Evolutionary conservation across 2,888 invertebrate species (phyloP).

Genomic region (Morinoia aosen): DNA sequence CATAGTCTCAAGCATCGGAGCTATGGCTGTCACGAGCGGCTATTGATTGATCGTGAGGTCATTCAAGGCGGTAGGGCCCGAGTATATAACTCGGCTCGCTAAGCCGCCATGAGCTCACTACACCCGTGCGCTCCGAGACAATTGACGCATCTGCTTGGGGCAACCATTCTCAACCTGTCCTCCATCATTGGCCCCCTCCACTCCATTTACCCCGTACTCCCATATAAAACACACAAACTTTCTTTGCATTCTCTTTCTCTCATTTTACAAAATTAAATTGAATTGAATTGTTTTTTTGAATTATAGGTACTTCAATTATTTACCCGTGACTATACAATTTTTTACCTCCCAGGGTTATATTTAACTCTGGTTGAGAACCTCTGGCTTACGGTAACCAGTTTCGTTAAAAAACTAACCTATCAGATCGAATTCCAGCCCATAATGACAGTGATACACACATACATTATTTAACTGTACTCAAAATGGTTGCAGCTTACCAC

Average conservation of each 20-base stretch:
- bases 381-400: neutral
- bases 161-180: neutral
- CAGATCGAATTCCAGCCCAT: neutral
- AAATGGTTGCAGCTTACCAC: neutral
- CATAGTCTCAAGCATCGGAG: neutral
- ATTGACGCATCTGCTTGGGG: neutral
- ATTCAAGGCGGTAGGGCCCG: neutral
- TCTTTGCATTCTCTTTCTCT: too few species aligned
- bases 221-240: too few species aligned
- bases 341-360: too few species aligned
- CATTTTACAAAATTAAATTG: too few species aligned
- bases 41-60: neutral
- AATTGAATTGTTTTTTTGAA: too few species aligned
- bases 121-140: neutral
- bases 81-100: neutral
- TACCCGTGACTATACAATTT: too few species aligned
- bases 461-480: neutral
- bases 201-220: too few species aligned
- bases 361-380: too few species aligned
- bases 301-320: too few species aligned
- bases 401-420: neutral
- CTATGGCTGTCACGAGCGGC: neutral
- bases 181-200: too few species aligned
- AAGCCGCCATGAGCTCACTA: neutral
- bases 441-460: neutral